These are phyloP conservation scores for Scrobipalpa atriplicella DNA, from an alignment of 2,888 invertebrate species.

Conservation along the genomic window DNA sequence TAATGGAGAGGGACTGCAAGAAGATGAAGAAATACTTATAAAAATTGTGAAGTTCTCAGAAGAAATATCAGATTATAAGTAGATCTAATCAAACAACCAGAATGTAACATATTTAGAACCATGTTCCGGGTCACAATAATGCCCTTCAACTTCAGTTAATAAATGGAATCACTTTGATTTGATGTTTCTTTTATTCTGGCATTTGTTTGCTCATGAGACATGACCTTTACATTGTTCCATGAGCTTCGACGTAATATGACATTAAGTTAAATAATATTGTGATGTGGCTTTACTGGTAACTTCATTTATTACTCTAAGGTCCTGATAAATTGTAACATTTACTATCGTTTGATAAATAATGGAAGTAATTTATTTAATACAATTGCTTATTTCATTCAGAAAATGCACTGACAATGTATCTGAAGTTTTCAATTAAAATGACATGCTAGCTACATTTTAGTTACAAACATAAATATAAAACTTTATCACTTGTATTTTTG, in stretches of 20 bases:
- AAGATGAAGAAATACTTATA: too few relatives aligned
- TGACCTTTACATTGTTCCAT: constrained; percentile 38
- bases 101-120: not conserved
- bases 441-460: too few relatives aligned
- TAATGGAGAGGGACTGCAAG: too few relatives aligned
- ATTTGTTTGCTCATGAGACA: constrained; percentile 40
- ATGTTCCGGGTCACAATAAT: constrained; percentile 22
- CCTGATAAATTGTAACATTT: constrained; percentile 1
- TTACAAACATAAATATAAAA: too few relatives aligned
- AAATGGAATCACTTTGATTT: constrained; percentile 36
- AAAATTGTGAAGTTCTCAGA: too few relatives aligned
- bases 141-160: constrained; percentile 42
- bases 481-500: too few relatives aligned
- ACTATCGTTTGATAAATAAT: not conserved
- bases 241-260: not conserved
- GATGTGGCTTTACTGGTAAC: constrained; percentile 9
- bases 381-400: not conserved
- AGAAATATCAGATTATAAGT: not conserved
- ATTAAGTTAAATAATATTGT: not conserved
- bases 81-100: not conserved
- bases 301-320: not conserved
- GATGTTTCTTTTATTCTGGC: constrained; percentile 30
- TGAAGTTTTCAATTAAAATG: too few relatives aligned
- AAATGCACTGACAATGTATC: too few relatives aligned
- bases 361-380: not conserved